These are phyloP conservation scores for Paracyclopina nana DNA, from an alignment of 1,140 invertebrate genomes.

Conservation along the genomic window DNA sequence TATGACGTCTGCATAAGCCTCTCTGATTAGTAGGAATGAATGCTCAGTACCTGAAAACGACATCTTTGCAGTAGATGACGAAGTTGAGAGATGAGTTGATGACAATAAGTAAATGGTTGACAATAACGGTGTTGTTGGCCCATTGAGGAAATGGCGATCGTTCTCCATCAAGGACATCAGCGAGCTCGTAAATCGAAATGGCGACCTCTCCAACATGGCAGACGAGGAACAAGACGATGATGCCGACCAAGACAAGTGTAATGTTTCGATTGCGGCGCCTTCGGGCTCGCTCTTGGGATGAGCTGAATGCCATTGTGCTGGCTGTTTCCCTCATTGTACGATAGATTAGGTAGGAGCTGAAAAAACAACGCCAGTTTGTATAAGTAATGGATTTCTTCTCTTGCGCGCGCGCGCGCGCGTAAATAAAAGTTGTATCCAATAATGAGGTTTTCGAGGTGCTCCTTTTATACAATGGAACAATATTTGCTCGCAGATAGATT, in stretches of 20 bases:
- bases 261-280: not conserved
- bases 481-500: no score
- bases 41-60: not conserved
- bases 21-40: no score
- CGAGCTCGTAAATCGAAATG: slow-evolving; percentile 4
- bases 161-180: slow-evolving; percentile 2
- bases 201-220: not conserved
- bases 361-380: no score
- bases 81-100: slow-evolving; percentile 10
- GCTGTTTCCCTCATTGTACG: not conserved
- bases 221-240: slow-evolving; percentile 1
- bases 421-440: no score
- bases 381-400: no score
- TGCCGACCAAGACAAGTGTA: not conserved
- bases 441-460: no score
- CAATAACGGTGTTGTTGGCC: slow-evolving; percentile 7
- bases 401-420: no score
- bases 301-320: not conserved
- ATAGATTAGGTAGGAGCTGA: not conserved
- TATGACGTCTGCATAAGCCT: no score
- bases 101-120: slow-evolving; percentile 8
- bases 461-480: no score
- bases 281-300: not conserved
- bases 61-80: slow-evolving; percentile 9
- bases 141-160: not conserved